Percentiles rank a stretch among this genome's conserved stretches.
Evolutionary conservation across 2,113 vertebrate species (phyloP).

Genomic region (Atractosteus spatula): DNA sequence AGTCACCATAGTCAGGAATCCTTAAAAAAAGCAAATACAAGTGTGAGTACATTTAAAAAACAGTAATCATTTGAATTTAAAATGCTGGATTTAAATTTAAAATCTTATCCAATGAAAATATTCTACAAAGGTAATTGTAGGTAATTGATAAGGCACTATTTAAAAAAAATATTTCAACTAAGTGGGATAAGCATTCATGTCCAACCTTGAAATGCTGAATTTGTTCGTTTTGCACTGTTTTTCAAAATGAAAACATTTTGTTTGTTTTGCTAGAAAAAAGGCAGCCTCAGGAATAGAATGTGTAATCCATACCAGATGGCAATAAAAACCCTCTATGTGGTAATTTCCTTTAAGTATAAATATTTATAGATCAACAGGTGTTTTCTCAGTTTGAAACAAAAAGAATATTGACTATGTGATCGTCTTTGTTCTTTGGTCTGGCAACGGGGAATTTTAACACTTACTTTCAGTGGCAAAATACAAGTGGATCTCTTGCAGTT

Average conservation of each 20-base stretch:
- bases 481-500: slow-evolving; percentile 12
- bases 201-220: not conserved
- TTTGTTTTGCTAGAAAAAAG: not conserved
- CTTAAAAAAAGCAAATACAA: too few relatives aligned
- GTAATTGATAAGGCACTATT: too few relatives aligned
- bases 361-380: slow-evolving; percentile 28
- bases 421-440: slow-evolving; percentile 4
- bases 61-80: too few relatives aligned
- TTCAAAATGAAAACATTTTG: slow-evolving; percentile 7
- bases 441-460: not conserved
- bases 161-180: too few relatives aligned
- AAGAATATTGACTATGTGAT: not conserved
- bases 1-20: too few relatives aligned
- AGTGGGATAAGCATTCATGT: too few relatives aligned
- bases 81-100: too few relatives aligned
- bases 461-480: not conserved
- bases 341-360: slow-evolving; percentile 19
- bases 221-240: not conserved
- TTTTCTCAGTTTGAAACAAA: slow-evolving; percentile 9
- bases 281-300: not conserved
- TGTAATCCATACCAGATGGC: not conserved
- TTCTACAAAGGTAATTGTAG: too few relatives aligned
- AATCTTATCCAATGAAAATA: too few relatives aligned
- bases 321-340: slow-evolving; percentile 3
- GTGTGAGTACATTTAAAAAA: too few relatives aligned